phyloP scores from a whole-genome alignment of 1,140 invertebrate species.

The Ostrea edulis region DNA sequence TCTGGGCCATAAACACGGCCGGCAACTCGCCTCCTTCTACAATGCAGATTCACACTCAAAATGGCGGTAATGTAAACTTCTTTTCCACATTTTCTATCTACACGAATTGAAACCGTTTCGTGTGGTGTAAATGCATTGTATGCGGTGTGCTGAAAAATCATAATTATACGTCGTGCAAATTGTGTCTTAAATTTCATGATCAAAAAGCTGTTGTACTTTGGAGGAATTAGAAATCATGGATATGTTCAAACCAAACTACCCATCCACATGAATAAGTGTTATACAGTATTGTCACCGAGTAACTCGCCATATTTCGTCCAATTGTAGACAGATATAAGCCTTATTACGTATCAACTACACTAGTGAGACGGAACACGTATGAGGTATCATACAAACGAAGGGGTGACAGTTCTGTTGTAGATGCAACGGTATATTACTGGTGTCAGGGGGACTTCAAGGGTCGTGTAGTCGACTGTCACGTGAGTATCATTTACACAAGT shows the following conservation, averaged over 20 bases:
- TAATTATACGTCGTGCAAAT: too few relatives aligned
- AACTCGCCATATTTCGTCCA: not conserved
- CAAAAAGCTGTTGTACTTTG: too few relatives aligned
- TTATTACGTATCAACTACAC: not conserved
- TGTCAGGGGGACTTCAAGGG: not conserved
- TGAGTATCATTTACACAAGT: not conserved
- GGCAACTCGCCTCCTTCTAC: not conserved
- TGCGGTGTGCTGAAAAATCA: not conserved
- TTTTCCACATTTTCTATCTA: not conserved
- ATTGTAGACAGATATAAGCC: not conserved
- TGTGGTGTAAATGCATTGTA: not conserved
- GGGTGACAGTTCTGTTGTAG: not conserved
- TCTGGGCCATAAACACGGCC: not conserved
- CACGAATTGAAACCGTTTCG: not conserved
- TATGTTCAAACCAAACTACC: too few relatives aligned
- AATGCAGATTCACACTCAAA: not conserved
- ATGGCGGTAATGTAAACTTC: not conserved
- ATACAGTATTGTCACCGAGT: too few relatives aligned
- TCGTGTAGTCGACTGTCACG: not conserved
- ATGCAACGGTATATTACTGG: not conserved
- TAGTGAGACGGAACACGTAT: not conserved
- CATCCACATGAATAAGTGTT: too few relatives aligned
- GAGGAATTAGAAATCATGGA: too few relatives aligned
- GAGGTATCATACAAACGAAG: not conserved
- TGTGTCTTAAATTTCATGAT: too few relatives aligned